A percentile compares a stretch with the other conserved stretches of the same genome.
Evolutionary conservation across 2,888 invertebrate species (phyloP).

Genomic region (Cenopis cana): DNA sequence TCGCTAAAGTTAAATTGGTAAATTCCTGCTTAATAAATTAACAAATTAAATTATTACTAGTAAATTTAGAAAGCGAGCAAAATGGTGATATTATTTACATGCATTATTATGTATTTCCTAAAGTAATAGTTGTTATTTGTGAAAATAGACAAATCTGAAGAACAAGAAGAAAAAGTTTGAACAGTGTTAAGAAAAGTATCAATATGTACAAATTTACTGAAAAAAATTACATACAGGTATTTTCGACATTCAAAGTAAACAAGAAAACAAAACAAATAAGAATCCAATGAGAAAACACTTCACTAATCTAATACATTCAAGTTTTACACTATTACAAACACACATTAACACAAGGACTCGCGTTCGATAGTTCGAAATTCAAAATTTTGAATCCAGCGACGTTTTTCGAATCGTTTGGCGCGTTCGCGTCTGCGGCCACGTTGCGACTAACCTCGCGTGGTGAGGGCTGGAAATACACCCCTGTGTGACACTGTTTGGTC

Average conservation of each 20-base stretch:
- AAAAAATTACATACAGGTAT: not conserved
- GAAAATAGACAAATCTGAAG: no score
- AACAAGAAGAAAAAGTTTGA: no score
- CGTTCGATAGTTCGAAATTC: slow-evolving; percentile 27
- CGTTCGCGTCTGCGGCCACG: slow-evolving; percentile 79
- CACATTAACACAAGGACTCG: not conserved
- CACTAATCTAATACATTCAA: not conserved
- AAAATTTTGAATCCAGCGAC: slow-evolving; percentile 43
- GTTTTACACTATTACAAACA: slow-evolving; percentile 6
- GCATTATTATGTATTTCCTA: no score
- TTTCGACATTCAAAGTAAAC: slow-evolving; percentile 8
- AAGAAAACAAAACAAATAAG: slow-evolving; percentile 24
- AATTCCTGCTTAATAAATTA: not conserved
- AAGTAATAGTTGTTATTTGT: no score
- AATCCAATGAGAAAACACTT: slow-evolving; percentile 17
- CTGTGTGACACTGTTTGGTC: slow-evolving; percentile 67
- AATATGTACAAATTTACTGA: not conserved
- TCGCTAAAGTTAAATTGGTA: not conserved
- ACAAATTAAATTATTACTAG: no score
- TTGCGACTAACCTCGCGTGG: slow-evolving; percentile 79
- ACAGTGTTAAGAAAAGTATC: slow-evolving; percentile 16
- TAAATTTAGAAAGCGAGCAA: not conserved
- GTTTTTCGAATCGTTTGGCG: slow-evolving; percentile 57
- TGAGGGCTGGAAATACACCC: slow-evolving; percentile 65
- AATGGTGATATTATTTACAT: no score